Percentiles rank a stretch among this genome's conserved stretches.
Evolutionary conservation across 2,113 vertebrate species (phyloP).

Genomic region (Larimichthys crocea): DNA sequence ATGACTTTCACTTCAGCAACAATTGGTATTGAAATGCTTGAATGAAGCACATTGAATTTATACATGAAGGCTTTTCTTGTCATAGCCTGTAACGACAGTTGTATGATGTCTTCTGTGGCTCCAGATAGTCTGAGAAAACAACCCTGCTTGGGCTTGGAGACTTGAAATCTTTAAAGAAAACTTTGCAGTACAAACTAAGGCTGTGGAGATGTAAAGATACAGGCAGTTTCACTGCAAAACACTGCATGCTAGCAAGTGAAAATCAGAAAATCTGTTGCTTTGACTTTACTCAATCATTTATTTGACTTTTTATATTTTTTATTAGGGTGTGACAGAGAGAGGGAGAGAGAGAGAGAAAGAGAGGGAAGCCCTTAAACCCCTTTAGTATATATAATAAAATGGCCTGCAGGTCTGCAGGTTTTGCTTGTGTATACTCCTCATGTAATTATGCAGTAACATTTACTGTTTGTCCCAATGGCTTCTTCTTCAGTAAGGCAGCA

Average conservation of each 20-base stretch:
- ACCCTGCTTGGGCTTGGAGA: background rate
- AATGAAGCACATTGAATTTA: background rate
- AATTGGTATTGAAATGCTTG: conserved; percentile 16
- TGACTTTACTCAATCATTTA: background rate
- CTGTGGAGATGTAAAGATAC: background rate
- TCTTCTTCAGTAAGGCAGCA: background rate
- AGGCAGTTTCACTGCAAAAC: background rate
- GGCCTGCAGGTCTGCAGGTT: background rate
- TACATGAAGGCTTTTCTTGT: background rate
- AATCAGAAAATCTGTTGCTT: background rate
- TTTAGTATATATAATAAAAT: background rate
- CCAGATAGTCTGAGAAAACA: background rate
- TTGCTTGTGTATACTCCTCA: background rate
- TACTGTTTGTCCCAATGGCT: background rate
- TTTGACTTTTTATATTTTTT: background rate
- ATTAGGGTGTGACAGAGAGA: background rate
- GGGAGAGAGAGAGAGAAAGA: too few species aligned
- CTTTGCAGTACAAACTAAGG: background rate
- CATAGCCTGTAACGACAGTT: background rate
- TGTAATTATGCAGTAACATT: background rate
- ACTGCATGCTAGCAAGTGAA: background rate
- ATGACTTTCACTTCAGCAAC: conserved; percentile 1
- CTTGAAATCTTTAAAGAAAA: background rate
- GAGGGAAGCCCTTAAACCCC: background rate
- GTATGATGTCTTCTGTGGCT: background rate